Percentiles rank a stretch among this genome's conserved stretches.
Conservation (phyloP, 1,140 invertebrate species). For the Drosophila burlai region DNA sequence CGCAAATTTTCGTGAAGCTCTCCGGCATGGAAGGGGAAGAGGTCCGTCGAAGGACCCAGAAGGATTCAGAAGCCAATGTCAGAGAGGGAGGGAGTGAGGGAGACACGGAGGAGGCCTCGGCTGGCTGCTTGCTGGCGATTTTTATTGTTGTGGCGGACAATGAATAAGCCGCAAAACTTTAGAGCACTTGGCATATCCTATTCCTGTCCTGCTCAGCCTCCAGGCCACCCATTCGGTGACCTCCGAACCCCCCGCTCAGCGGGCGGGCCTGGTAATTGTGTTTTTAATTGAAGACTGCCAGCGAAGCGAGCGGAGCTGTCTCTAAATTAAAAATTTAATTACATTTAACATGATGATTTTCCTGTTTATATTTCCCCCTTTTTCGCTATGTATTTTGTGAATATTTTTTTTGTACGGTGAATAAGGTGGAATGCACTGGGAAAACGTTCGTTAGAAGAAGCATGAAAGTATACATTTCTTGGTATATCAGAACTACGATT, state of each 20-base stretch:
- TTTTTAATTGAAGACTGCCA: constrained; percentile 81
- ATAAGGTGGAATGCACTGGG: constrained; percentile 8
- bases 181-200: constrained; percentile 79
- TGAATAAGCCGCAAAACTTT: constrained; percentile 81
- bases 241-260: constrained; percentile 29
- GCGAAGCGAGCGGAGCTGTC: constrained; percentile 48
- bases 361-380: constrained; percentile 34
- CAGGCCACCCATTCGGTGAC: constrained; percentile 7
- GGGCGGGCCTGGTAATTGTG: constrained; percentile 71
- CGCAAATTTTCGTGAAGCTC: constrained; percentile 59
- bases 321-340: constrained; percentile 83
- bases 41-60: constrained; percentile 5
- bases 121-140: constrained; percentile 39
- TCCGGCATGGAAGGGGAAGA: constrained; percentile 3
- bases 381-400: constrained; percentile 21
- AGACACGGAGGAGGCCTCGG: constrained; percentile 24
- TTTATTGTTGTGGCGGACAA: constrained; percentile 77
- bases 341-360: constrained; percentile 80
- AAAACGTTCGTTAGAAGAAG: background rate
- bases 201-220: constrained; percentile 56
- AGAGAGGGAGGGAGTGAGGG: background rate
- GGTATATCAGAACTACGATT: background rate
- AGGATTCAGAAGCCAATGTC: constrained; percentile 15
- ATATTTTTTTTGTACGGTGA: constrained; percentile 13
- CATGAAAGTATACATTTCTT: background rate